A percentile compares a stretch with the other conserved stretches of the same genome.
These are phyloP conservation scores for Anthopleura xanthogrammica DNA, from an alignment of 92 coral and sea anemone species.

Conservation along the genomic window DNA sequence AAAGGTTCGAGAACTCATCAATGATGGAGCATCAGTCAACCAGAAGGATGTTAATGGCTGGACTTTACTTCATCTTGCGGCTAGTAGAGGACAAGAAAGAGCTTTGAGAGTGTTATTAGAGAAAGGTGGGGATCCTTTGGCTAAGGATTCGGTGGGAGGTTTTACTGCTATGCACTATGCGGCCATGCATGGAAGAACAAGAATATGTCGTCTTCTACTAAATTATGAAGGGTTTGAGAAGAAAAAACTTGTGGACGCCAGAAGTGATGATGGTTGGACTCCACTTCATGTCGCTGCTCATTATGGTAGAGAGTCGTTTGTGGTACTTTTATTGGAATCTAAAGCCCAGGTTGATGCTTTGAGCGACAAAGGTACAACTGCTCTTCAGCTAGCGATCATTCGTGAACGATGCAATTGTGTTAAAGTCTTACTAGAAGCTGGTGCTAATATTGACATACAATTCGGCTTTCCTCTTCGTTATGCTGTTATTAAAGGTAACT, in stretches of 20 bases:
- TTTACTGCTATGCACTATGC: conserved; percentile 89
- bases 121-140: conserved; percentile 83
- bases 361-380: conserved; percentile 92
- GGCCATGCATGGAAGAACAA: conserved; percentile 87
- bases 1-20: conserved; percentile 76
- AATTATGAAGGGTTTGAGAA: conserved; percentile 73
- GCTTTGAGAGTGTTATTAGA: conserved; percentile 76
- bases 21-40: conserved; percentile 73
- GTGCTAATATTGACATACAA: conserved; percentile 83
- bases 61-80: conserved; percentile 84
- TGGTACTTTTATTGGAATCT: conserved; percentile 67
- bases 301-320: conserved; percentile 85
- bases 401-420: conserved; percentile 83
- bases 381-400: conserved; percentile 89
- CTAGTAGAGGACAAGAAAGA: conserved; percentile 88
- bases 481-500: conserved; percentile 83
- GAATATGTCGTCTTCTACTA: conserved; percentile 75
- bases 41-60: conserved; percentile 86
- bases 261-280: conserved; percentile 97
- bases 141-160: conserved; percentile 83
- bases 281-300: conserved; percentile 88
- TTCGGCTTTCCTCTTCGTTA: conserved; percentile 84
- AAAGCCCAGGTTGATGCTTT: conserved; percentile 77
- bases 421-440: conserved; percentile 69
- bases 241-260: conserved; percentile 75